These are phyloP conservation scores for Myotis vivesi DNA, from an alignment of 2,797 vertebrate genomes.

Conservation along the genomic window DNA sequence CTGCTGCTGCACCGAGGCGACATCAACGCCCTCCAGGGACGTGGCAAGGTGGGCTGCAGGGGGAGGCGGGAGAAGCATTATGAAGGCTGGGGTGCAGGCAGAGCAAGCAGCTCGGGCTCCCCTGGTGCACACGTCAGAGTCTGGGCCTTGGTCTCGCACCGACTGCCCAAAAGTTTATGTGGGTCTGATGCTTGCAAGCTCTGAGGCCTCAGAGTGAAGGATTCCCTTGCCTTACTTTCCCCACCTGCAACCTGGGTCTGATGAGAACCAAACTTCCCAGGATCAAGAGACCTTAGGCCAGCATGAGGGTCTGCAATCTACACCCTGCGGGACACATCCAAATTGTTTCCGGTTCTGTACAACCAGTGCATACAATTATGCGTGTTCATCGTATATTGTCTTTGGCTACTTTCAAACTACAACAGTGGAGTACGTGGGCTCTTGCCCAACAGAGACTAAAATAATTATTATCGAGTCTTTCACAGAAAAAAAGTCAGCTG, in stretches of 20 bases:
- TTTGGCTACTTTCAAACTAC: not conserved
- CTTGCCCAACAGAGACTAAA: not conserved
- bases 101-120: not conserved
- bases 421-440: not conserved
- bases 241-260: not conserved
- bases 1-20: conserved; percentile 80
- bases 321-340: rapidly evolving
- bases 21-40: conserved; percentile 73
- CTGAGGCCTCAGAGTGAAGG: too few relatives aligned
- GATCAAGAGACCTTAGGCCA: not conserved
- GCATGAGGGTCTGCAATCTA: not conserved
- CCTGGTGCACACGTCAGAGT: not conserved
- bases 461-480: not conserved
- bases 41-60: conserved; percentile 86
- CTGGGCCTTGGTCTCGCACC: not conserved
- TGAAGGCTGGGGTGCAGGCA: not conserved
- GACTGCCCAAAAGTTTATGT: rapidly evolving
- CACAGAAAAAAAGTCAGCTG: not conserved
- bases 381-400: rapidly evolving
- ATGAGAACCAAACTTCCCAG: not conserved
- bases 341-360: rapidly evolving
- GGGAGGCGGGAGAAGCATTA: not conserved
- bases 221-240: not conserved
- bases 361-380: not conserved
- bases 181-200: not conserved